Conservation (phyloP, 1,140 invertebrate species). For the Oncopeltus fasciatus region DNA sequence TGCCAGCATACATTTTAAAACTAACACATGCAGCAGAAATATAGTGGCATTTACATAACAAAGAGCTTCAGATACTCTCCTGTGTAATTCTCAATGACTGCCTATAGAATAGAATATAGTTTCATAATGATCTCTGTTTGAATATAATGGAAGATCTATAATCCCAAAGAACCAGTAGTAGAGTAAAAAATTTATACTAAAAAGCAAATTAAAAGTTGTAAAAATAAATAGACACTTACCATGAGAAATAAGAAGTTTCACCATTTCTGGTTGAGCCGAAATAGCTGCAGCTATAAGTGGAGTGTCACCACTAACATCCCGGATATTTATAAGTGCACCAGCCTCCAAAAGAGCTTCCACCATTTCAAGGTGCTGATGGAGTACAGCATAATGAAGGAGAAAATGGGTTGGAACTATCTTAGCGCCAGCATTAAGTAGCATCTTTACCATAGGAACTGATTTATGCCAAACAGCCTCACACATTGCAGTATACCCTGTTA, state of each 20-base stretch:
- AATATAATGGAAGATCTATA: too few relatives aligned
- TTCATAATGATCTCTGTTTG: too few relatives aligned
- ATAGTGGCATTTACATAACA: too few relatives aligned
- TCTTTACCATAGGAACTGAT: conserved; percentile 29
- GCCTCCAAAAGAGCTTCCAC: conserved; percentile 33
- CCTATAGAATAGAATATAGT: too few relatives aligned
- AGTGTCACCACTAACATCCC: conserved; percentile 39
- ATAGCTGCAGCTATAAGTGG: conserved; percentile 45
- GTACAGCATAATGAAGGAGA: conserved; percentile 40
- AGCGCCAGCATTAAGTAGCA: conserved; percentile 38
- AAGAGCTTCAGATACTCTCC: too few relatives aligned
- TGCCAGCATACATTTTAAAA: too few relatives aligned
- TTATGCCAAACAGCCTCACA: conserved; percentile 38
- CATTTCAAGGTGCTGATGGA: conserved; percentile 34
- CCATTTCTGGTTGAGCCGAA: conserved; percentile 35
- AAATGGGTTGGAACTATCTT: conserved; percentile 39
- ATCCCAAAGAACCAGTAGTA: too few relatives aligned
- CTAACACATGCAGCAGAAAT: too few relatives aligned
- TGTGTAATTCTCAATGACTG: too few relatives aligned
- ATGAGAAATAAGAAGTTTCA: conserved; percentile 33
- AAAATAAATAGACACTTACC: conserved; percentile 28
- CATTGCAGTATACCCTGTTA: conserved; percentile 37
- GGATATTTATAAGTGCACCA: conserved; percentile 36
- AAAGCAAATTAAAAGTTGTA: too few relatives aligned
- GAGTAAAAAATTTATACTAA: background rate